These are phyloP conservation scores for Theretra japonica DNA, from an alignment of 2,888 invertebrate genomes.

Conservation along the genomic window DNA sequence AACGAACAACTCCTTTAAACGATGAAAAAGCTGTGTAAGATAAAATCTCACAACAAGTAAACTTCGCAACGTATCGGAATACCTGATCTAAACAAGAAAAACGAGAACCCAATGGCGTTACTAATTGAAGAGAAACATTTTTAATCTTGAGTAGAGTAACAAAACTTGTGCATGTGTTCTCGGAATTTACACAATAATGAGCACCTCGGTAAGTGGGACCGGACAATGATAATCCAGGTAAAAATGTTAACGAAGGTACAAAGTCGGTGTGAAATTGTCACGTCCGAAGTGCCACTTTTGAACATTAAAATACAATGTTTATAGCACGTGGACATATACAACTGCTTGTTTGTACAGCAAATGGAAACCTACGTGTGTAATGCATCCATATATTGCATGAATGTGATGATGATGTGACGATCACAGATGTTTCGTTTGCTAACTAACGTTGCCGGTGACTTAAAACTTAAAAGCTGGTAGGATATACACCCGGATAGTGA, in stretches of 20 bases:
- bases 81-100: constrained; percentile 18
- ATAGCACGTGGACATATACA: not conserved
- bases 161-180: constrained; percentile 40
- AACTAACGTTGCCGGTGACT: too few species aligned
- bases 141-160: constrained; percentile 11
- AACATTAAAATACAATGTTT: constrained; percentile 1
- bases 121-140: constrained; percentile 24
- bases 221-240: constrained; percentile 43
- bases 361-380: too few species aligned
- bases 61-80: constrained; percentile 11
- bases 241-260: constrained; percentile 35
- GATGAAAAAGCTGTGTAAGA: constrained; percentile 9
- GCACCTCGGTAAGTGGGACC: constrained; percentile 8
- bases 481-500: too few species aligned
- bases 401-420: too few species aligned
- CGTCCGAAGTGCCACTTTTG: constrained; percentile 27
- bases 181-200: constrained; percentile 40
- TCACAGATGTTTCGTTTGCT: too few species aligned
- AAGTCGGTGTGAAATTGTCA: constrained; percentile 25
- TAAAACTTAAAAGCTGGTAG: too few species aligned
- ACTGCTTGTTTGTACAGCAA: too few species aligned
- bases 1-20: not conserved
- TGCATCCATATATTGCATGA: too few species aligned
- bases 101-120: constrained; percentile 17
- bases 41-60: constrained; percentile 11